These are phyloP conservation scores for Ara ararauna DNA, from an alignment of 2,797 vertebrate species.

Conservation along the genomic window DNA sequence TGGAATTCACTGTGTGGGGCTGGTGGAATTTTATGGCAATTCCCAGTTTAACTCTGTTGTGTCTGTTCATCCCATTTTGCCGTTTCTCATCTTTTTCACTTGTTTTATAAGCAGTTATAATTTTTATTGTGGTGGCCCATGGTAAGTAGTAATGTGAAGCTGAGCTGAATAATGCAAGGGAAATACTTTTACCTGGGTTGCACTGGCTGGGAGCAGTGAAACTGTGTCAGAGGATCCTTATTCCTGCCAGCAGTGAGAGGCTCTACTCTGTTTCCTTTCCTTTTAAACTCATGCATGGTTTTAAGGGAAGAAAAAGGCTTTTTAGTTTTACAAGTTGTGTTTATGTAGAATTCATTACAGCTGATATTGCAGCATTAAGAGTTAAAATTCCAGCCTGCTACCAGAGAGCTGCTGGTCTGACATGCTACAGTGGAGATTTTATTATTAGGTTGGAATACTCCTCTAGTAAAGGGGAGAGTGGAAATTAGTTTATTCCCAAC, in stretches of 20 bases:
- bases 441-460: constrained; percentile 62
- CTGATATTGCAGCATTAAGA: constrained; percentile 40
- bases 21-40: not conserved
- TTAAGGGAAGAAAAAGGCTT: constrained; percentile 25
- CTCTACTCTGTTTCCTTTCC: not conserved
- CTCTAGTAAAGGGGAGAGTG: constrained; percentile 34
- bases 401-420: constrained; percentile 54
- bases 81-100: not conserved
- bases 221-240: not conserved
- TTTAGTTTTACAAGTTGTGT: constrained; percentile 44
- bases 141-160: not conserved
- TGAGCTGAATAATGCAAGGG: not conserved
- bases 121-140: not conserved
- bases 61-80: not conserved
- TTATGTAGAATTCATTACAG: constrained; percentile 48
- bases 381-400: constrained; percentile 61
- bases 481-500: constrained; percentile 64
- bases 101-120: not conserved
- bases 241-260: not conserved
- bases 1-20: not conserved
- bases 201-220: not conserved
- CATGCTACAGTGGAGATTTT: constrained; percentile 66
- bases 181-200: not conserved
- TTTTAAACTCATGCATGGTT: not conserved
- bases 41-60: not conserved